Evolutionary conservation across 2,797 vertebrate genomes (phyloP).

Genomic region (Sebastes umbrosus): DNA sequence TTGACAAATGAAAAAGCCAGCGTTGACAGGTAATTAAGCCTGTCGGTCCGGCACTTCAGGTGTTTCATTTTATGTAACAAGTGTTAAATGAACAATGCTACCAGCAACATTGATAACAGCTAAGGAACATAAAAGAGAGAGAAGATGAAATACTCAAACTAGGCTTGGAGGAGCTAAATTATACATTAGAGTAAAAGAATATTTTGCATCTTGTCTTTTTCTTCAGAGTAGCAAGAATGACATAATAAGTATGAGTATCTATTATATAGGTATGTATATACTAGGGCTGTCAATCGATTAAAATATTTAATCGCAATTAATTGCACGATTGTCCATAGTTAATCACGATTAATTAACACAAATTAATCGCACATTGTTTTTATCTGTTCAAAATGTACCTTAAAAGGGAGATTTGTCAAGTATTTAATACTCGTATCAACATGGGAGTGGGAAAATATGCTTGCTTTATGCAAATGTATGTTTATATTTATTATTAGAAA

Average conservation of each 20-base stretch:
- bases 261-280: no score
- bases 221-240: background rate
- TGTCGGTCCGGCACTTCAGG: background rate
- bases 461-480: no score
- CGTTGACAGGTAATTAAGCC: constrained; percentile 1
- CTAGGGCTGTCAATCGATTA: no score
- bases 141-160: background rate
- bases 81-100: background rate
- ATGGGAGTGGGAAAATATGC: no score
- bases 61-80: constrained; percentile 14
- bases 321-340: no score
- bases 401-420: no score
- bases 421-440: no score
- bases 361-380: no score
- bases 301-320: no score
- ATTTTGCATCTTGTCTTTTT: background rate
- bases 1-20: background rate
- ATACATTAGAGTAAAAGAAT: background rate
- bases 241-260: background rate
- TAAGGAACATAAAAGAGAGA: background rate
- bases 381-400: no score
- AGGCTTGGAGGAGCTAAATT: background rate
- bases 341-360: no score
- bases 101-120: background rate
- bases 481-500: no score